Conservation (phyloP, 2,797 vertebrate species). For the Cryptoprocta ferox region DNA sequence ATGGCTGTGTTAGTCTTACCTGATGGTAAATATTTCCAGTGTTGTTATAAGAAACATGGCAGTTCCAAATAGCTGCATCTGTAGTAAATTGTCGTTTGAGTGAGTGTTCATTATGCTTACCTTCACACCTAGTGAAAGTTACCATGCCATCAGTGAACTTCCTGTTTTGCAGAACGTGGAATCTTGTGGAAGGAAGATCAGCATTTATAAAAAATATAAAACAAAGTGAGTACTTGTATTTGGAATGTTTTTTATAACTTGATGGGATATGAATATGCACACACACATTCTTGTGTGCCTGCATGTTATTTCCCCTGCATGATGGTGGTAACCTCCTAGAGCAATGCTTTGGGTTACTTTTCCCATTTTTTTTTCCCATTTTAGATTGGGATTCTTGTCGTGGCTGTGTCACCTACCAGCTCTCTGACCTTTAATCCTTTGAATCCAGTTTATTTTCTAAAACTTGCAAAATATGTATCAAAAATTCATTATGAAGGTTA, state of each 20-base stretch:
- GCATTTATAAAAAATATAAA: conserved; percentile 99
- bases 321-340: background rate
- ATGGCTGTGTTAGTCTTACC: background rate
- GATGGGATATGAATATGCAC: background rate
- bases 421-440: background rate
- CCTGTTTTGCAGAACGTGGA: conserved; percentile 95
- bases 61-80: background rate
- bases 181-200: conserved; percentile 95
- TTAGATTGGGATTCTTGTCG: background rate
- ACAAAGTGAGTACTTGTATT: conserved; percentile 91
- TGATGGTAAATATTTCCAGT: background rate
- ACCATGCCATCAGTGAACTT: background rate
- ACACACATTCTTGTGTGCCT: rapidly evolving
- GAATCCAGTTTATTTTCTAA: background rate
- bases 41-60: background rate
- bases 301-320: background rate
- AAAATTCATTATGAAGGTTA: background rate
- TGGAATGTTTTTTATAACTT: background rate
- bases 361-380: background rate
- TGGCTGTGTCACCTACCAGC: background rate
- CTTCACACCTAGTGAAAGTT: background rate
- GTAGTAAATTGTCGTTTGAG: background rate
- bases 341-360: background rate
- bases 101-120: background rate
- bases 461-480: background rate